These are phyloP conservation scores for Craterocephalus amniculus DNA, from an alignment of 2,797 vertebrate genomes.

Conservation along the genomic window DNA sequence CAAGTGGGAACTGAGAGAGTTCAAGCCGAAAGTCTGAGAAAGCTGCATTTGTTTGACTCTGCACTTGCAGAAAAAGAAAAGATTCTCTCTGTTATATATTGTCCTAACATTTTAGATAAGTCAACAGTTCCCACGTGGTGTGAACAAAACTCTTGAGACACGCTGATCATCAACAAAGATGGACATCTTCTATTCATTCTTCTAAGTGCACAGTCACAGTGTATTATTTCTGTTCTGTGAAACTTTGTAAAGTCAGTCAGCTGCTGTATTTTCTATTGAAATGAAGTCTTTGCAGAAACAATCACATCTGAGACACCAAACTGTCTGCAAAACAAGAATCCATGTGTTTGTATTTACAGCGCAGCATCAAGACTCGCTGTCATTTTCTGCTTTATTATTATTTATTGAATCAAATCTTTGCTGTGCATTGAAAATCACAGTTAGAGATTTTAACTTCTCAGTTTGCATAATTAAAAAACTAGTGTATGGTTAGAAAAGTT, in stretches of 20 bases:
- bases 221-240: constrained; percentile 27
- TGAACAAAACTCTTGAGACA: constrained; percentile 10
- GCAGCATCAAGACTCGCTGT: constrained; percentile 4
- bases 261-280: constrained; percentile 16
- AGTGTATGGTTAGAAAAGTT: constrained; percentile 45
- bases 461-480: constrained; percentile 3
- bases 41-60: not conserved
- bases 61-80: constrained; percentile 2
- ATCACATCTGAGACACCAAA: constrained; percentile 1
- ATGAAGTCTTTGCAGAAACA: constrained; percentile 12
- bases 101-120: not conserved
- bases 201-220: constrained; percentile 26
- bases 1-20: constrained; percentile 25
- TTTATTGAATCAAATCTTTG: constrained; percentile 51
- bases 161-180: constrained; percentile 5
- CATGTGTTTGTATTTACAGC: not conserved
- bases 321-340: constrained; percentile 23
- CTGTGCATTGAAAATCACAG: constrained; percentile 57
- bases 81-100: not conserved
- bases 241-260: constrained; percentile 21
- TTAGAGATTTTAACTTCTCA: constrained; percentile 21
- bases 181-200: constrained; percentile 30
- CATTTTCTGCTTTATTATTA: constrained; percentile 25
- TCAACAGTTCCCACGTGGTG: constrained; percentile 14
- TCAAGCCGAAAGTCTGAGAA: constrained; percentile 1